Evolutionary conservation across 1,140 invertebrate species (phyloP), one percentile per base, ranked within the genome.

Genomic region (Rhopalosiphum padi): DNA sequence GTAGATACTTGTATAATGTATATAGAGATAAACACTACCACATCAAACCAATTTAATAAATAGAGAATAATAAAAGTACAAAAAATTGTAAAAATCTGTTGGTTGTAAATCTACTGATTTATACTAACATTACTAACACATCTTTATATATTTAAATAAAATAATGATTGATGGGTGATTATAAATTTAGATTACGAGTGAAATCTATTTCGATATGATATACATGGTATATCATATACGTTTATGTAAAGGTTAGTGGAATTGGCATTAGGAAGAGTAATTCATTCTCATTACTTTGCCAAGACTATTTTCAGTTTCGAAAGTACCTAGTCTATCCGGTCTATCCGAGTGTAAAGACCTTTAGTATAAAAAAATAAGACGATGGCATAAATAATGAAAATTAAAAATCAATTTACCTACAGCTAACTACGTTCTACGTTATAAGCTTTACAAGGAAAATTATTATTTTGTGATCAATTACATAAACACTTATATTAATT

Each of bases 271-370:
- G 1, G 1, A 46, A 43, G 85, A 48, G 8, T 51, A 48, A 87
- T 87, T 30, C 86, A 48, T 48, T 43, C 11, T 48, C 15, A 51
- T 51, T 22, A 87, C 86, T 30, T 48, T 87, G 86, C 86, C 86
- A 87, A 87, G 30, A 87, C 25, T 87, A 87, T 87, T 87, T 87
- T 48, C 43, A 48, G 86, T 87, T 87, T 87, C 21, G 7, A 51
- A 48, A 35, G 11, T 46, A 85, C 22, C 41, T 85, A 85, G 23
- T 30, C 92, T 68, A 46, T 48, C 15, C 2, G 43, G 23, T 30
- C 92, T 68, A 46, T 48, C 15, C 2, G 43, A 43, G 83, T 85
- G 37, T 85, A 43, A 43, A 85, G 41, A 85, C 83, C 83, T 43
- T 43, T 85, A 43, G 83, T 43, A 41, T 85, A 43, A 2, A 41